A percentile compares a stretch with the other conserved stretches of the same genome.
Evolutionary conservation across 92 coral and sea anemone genomes (phyloP).

Genomic region (Phenganax stokvisi): DNA sequence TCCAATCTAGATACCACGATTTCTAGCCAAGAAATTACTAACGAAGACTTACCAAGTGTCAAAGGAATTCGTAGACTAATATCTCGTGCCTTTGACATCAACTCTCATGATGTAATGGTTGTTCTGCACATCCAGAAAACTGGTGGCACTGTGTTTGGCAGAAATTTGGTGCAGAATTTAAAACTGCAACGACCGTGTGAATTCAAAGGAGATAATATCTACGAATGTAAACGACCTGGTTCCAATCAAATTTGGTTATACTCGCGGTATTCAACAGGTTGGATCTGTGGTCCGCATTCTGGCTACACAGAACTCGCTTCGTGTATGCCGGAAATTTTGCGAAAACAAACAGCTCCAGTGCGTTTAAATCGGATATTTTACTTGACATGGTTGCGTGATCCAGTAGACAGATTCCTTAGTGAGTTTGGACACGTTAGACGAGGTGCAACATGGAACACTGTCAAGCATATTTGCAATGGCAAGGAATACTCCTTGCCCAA

Average conservation of each 20-base stretch:
- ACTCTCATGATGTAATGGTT: slow-evolving; percentile 34
- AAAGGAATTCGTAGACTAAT: slow-evolving; percentile 26
- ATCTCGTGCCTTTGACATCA: slow-evolving; percentile 16
- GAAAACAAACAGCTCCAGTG: neutral
- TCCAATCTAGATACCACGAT: neutral
- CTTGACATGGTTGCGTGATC: slow-evolving; percentile 40
- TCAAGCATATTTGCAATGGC: slow-evolving; percentile 25
- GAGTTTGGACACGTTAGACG: slow-evolving; percentile 37
- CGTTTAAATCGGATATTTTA: slow-evolving; percentile 29
- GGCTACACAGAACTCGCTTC: slow-evolving; percentile 36
- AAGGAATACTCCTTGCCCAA: slow-evolving; percentile 26
- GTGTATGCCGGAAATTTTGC: slow-evolving; percentile 29
- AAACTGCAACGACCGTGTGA: slow-evolving; percentile 40
- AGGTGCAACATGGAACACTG: slow-evolving; percentile 38
- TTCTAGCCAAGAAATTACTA: neutral
- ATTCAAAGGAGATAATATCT: slow-evolving; percentile 32
- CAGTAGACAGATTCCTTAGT: slow-evolving; percentile 32
- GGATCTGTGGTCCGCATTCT: slow-evolving; percentile 37
- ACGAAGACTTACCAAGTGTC: slow-evolving; percentile 1
- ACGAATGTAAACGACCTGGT: slow-evolving; percentile 40
- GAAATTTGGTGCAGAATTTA: slow-evolving; percentile 26
- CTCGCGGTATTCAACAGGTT: slow-evolving; percentile 39
- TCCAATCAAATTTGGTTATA: slow-evolving; percentile 38
- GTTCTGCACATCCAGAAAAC: slow-evolving; percentile 36
- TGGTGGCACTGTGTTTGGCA: slow-evolving; percentile 32